phyloP scores from a whole-genome alignment of 2,888 invertebrate species.

The Cryptocephalus primarius region DNA sequence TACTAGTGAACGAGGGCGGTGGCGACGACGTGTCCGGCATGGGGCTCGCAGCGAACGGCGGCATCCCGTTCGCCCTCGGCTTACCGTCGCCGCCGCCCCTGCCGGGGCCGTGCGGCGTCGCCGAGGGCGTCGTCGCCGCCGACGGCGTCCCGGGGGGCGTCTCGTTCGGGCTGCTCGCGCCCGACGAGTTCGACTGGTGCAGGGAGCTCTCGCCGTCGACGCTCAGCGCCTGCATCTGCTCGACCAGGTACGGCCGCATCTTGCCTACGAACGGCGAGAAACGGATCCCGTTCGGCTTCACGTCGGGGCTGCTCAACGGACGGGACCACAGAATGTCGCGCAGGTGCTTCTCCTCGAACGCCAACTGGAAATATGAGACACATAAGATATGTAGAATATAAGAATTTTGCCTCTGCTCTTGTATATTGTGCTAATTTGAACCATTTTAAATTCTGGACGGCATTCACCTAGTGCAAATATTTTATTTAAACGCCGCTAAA shows the following conservation, averaged over 20 bases:
- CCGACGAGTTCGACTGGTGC: slow-evolving; percentile 43
- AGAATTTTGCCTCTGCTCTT: too few relatives aligned
- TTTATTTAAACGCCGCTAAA: too few relatives aligned
- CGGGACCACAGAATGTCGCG: slow-evolving; percentile 16
- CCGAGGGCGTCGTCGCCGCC: slow-evolving; percentile 10
- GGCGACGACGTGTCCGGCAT: slow-evolving; percentile 32
- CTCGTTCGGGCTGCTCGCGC: slow-evolving; percentile 47
- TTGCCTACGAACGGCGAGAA: slow-evolving; percentile 13
- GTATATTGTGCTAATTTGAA: too few relatives aligned
- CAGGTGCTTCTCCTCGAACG: slow-evolving; percentile 14
- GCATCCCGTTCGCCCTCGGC: slow-evolving; percentile 24
- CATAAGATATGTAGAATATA: too few relatives aligned
- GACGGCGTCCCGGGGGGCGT: slow-evolving; percentile 42
- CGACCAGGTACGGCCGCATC: slow-evolving; percentile 33
- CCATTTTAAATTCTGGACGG: too few relatives aligned
- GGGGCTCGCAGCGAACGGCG: slow-evolving; percentile 23
- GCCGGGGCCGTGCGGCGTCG: slow-evolving; percentile 16
- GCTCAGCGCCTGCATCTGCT: slow-evolving; percentile 40
- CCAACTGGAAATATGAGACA: too few relatives aligned
- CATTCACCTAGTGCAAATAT: too few relatives aligned
- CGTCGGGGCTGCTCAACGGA: slow-evolving; percentile 17
- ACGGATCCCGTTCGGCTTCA: slow-evolving; percentile 29
- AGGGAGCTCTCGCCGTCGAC: slow-evolving; percentile 40
- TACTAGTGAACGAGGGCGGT: slow-evolving; percentile 31
- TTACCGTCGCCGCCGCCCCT: slow-evolving; percentile 11